These are phyloP conservation scores for Capromys pilorides DNA, from an alignment of 2,797 vertebrate species.

Conservation along the genomic window DNA sequence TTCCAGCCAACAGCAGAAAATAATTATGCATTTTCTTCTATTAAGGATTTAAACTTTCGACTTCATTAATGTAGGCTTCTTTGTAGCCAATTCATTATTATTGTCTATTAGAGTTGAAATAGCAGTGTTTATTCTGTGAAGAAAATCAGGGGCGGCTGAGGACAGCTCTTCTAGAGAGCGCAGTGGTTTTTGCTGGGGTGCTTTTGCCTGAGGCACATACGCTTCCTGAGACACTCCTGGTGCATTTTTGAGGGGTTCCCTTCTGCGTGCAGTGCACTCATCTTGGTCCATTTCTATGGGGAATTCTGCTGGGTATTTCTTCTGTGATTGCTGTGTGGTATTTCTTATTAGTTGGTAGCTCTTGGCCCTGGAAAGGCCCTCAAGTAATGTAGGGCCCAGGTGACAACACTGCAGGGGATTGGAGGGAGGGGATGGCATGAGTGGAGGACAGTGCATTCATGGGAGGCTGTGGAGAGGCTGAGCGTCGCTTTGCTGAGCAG, in stretches of 20 bases:
- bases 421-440: neutral
- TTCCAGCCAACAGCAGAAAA: neutral
- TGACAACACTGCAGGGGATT: neutral
- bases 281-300: neutral
- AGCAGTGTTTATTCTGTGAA: neutral
- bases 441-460: neutral
- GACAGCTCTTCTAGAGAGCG: neutral
- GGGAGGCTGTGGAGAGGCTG: neutral
- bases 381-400: too few relatives aligned
- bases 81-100: neutral
- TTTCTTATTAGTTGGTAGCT: neutral
- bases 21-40: neutral
- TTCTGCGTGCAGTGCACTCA: neutral
- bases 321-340: neutral
- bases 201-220: neutral
- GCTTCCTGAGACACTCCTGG: neutral
- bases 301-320: constrained; percentile 15
- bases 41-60: neutral
- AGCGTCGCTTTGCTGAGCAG: neutral
- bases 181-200: neutral
- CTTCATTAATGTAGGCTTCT: neutral
- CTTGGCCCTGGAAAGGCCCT: neutral
- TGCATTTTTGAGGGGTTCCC: neutral
- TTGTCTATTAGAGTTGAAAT: neutral
- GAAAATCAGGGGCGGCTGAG: neutral